Evolutionary conservation across 2,797 vertebrate species (phyloP).

Genomic region (Oreochromis grahami): DNA sequence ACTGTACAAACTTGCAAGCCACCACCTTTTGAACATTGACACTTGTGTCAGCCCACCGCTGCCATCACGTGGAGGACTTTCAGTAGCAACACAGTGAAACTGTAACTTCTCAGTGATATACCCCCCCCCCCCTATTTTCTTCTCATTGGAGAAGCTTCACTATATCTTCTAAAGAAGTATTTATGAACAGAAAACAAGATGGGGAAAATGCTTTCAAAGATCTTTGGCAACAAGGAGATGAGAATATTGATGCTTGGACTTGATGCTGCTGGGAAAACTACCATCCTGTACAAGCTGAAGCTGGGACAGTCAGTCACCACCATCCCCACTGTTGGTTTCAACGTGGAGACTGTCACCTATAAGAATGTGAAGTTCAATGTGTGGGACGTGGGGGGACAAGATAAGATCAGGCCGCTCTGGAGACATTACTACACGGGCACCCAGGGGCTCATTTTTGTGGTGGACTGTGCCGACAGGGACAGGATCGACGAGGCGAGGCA

Average conservation of each 20-base stretch:
- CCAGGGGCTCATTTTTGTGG: constrained; percentile 96
- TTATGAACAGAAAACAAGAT: constrained; percentile 83
- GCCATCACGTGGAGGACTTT: constrained; percentile 50
- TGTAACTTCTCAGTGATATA: neutral
- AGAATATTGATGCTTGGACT: constrained; percentile 98
- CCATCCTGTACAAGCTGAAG: constrained; percentile 98
- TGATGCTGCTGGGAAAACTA: constrained; percentile 97
- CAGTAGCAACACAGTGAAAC: constrained; percentile 10
- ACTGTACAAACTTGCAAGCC: constrained; percentile 31
- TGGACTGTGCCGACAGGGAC: constrained; percentile 97
- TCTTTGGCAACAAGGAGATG: constrained; percentile 99
- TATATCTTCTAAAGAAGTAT: constrained; percentile 44
- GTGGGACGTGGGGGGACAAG: constrained; percentile 98
- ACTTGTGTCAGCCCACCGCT: constrained; percentile 34
- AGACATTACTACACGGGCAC: constrained; percentile 99
- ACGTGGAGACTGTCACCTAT: constrained; percentile 97
- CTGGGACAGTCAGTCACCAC: constrained; percentile 98
- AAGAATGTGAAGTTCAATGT: constrained; percentile 99
- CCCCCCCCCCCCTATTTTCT: neutral
- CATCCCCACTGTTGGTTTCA: constrained; percentile 97
- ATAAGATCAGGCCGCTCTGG: constrained; percentile 97
- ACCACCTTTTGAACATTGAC: constrained; percentile 33
- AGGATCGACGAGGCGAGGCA: constrained; percentile 96
- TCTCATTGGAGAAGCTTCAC: constrained; percentile 7
- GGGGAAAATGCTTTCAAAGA: constrained; percentile 98